Evolutionary conservation across 2,888 invertebrate species (phyloP), one percentile per base, ranked within the genome.

Genomic region (Hirtodrosophila histrioides): DNA sequence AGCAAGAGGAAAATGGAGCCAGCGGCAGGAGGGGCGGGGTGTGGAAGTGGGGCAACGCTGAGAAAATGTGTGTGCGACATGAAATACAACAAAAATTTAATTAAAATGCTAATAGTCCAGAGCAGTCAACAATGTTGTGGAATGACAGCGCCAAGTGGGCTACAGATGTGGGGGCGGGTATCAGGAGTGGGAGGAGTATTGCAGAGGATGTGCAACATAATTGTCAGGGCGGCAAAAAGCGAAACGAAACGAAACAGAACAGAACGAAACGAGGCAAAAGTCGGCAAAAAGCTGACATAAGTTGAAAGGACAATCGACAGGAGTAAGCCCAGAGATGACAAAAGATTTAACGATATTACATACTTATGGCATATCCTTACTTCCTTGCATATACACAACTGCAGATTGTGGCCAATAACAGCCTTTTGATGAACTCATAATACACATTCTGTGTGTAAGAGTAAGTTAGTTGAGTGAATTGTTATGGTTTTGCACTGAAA

Each of bases 71-170:
- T 40, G 62, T 44, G 46, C 55, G 65, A 69, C 67, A 69, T 65
- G 69, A 27, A 67, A 69, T 31, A 68, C 75, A 73, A 73, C 68
- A 85, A 64, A 74, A 85, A 86, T 85, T 86, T 85, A 88, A 85
- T 88, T 86, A 86, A 85, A 85, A 85, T 88, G 84, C 88, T 88
- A 85, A 85, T 85, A 80, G 87, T 58, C 51, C 50, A 36, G 40
- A 61, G 76, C 68, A 65, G 78, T 69, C 71, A 49, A 88, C 86
- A 86, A 69, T 74, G 86, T 81, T 81, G 83, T 75, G 46, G 83
- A 77, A 61, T 67, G 69, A 70, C 74, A 73, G 74, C 60, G 40
- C 12, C 61, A 55, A 76, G 57, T 66, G 61, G 36, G 6, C 60
- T 51, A 6, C 53, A 12, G 29, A 31, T 23, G 54, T 40, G 39